Evolutionary conservation across 53 echinoderm and acorn worm species (phyloP).

Genomic region (Astropecten irregularis): DNA sequence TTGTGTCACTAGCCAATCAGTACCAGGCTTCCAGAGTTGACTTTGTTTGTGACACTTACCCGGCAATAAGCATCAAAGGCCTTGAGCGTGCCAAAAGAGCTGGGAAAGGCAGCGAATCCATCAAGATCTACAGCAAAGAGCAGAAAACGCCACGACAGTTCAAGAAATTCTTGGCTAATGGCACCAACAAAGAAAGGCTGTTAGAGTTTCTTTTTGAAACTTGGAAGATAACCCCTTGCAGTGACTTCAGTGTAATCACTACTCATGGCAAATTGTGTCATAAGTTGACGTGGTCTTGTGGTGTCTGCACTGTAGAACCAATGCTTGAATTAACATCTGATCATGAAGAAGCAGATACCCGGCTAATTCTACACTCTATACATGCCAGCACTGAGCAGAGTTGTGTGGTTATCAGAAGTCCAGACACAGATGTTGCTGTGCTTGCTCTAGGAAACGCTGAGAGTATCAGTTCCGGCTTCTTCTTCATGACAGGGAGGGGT

Average conservation of each 20-base stretch:
- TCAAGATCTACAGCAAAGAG: slow-evolving; percentile 52
- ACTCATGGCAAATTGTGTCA: slow-evolving; percentile 69
- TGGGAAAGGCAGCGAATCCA: slow-evolving; percentile 30
- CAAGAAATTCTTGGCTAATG: slow-evolving; percentile 63
- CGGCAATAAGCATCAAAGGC: slow-evolving; percentile 52
- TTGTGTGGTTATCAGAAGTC: slow-evolving; percentile 31
- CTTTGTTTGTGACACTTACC: slow-evolving; percentile 74
- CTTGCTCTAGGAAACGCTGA: slow-evolving; percentile 31
- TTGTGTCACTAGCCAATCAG: background rate
- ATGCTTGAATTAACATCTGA: background rate
- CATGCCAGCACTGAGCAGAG: background rate
- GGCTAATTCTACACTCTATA: slow-evolving; percentile 1
- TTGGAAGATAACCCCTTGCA: slow-evolving; percentile 10
- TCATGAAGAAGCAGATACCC: slow-evolving; percentile 65
- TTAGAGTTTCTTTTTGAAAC: slow-evolving; percentile 58
- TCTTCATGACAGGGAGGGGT: slow-evolving; percentile 35
- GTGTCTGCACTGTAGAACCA: background rate
- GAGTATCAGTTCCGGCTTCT: background rate
- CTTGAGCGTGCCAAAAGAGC: slow-evolving; percentile 57
- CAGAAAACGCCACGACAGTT: slow-evolving; percentile 67
- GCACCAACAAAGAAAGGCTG: slow-evolving; percentile 60
- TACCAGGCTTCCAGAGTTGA: background rate
- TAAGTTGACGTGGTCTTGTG: background rate
- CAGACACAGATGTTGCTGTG: too few species aligned
- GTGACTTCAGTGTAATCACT: slow-evolving; percentile 27